Base-by-base conservation (phyloP, 2,113 vertebrate species). In the Girardinichthys multiradiatus region DNA sequence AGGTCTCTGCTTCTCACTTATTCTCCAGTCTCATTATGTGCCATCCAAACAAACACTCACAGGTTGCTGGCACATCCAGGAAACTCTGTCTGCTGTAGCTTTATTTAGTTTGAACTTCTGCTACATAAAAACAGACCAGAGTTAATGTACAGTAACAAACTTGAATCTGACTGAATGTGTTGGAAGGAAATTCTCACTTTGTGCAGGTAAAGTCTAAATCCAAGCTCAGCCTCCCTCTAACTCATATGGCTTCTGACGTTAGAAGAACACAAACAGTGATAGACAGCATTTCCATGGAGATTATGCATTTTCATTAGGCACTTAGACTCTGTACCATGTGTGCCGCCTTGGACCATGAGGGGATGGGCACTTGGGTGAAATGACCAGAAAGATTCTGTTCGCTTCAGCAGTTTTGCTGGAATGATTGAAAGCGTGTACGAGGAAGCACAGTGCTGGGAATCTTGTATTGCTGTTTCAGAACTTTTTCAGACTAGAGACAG, bases 351-450 rank as follows among this genome's bases (percentile, higher is more conserved):
- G 80, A 66, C 65, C 70, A 51, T 72, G 72, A 67, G 74, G 82
- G 67, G 83, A 80, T 67, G 79, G 68, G 82, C 82, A 57, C 72
- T 80, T 66, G 77, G 87, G 76, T 81, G 82, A 90, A 89, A 88
- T 78, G 85, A 83, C 79, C 86, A 79, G 81, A 87, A 82, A 84
- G 77, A 91, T 89, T 86, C 72, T 80, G 83, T 87, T 72, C 29
- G 74, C 84, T 85, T 92, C 87, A 92, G 92, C 90, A 86, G 83
- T 92, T 93, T 87, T 84, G 70, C 74, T 60, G 68, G 79, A 87
- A 88, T 85, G 86, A 86, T 87, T 88, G 90, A 85, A 89, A 85
- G 85, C 72, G 79, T 72, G 78, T 80, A 80, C 1, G 33, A 82
- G 64, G 74, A 28, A 74, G 78, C 31, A 9, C 72, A 80, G 86